Conservation (phyloP, 2,113 vertebrate genomes). For the Oryzias woworae region DNA sequence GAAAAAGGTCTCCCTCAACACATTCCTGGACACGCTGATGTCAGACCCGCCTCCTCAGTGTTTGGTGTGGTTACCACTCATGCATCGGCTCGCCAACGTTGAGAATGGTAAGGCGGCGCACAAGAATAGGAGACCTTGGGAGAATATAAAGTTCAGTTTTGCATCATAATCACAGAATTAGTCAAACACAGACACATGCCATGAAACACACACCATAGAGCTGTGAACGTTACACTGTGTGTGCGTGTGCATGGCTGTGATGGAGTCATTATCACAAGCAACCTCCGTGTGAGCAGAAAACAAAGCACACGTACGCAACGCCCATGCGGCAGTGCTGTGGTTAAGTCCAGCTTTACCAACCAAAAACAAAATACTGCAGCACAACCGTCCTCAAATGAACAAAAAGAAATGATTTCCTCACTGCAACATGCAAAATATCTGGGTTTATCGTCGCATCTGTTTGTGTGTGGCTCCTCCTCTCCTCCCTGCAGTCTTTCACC, state of each 20-base stretch:
- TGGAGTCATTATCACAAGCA: slow-evolving; percentile 17
- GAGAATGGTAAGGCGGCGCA: slow-evolving; percentile 87
- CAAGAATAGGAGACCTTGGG: slow-evolving; percentile 4
- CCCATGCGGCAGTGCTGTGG: background rate
- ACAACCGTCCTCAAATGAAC: slow-evolving; percentile 33
- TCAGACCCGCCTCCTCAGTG: slow-evolving; percentile 97
- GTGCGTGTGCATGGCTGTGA: slow-evolving; percentile 20
- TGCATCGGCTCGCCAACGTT: slow-evolving; percentile 96
- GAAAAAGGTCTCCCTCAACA: slow-evolving; percentile 97
- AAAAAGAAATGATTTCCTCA: slow-evolving; percentile 19
- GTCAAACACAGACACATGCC: slow-evolving; percentile 7
- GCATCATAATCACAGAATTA: slow-evolving; percentile 41
- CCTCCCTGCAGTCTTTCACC: slow-evolving; percentile 91
- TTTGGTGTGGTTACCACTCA: slow-evolving; percentile 97
- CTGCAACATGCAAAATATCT: slow-evolving; percentile 34
- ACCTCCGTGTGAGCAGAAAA: slow-evolving; percentile 20
- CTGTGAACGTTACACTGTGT: slow-evolving; percentile 14
- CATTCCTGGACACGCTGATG: slow-evolving; percentile 97
- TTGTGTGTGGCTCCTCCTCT: slow-evolving; percentile 43
- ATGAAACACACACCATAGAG: slow-evolving; percentile 5
- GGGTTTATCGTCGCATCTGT: slow-evolving; percentile 41
- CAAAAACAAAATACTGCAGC: background rate
- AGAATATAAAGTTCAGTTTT: slow-evolving; percentile 44
- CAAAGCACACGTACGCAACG: background rate
- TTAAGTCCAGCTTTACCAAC: slow-evolving; percentile 4